Conservation (phyloP, 2,113 vertebrate genomes). For the Craseonycteris thonglongyai region DNA sequence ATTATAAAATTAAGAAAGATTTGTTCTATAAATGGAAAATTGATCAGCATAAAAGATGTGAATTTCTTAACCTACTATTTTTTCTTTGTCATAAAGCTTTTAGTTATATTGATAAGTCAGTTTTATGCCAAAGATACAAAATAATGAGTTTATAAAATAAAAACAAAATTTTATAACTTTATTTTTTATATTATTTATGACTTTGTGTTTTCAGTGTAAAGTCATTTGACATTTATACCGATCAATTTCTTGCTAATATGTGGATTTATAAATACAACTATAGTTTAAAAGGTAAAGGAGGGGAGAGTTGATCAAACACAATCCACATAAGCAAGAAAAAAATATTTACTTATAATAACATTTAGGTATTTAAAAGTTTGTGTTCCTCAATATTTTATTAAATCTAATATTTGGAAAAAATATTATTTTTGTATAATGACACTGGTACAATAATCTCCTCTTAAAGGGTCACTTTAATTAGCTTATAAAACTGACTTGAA, state of each 20-base stretch:
- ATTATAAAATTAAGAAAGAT: neutral
- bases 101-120: neutral
- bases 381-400: neutral
- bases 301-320: neutral
- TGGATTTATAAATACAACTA: neutral
- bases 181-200: neutral
- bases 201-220: neutral
- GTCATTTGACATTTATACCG: neutral
- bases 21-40: neutral
- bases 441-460: neutral
- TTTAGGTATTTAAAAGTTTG: neutral
- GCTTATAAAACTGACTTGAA: neutral
- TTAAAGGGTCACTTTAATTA: neutral
- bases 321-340: neutral
- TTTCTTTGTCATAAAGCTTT: neutral
- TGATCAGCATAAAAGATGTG: neutral
- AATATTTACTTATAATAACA: neutral
- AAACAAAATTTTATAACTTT: neutral
- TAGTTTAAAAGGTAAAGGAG: neutral
- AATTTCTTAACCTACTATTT: neutral
- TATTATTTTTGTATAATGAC: neutral
- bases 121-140: neutral
- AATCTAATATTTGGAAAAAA: neutral
- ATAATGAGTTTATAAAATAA: neutral
- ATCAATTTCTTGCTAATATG: neutral